These are phyloP conservation scores for Lemur catta DNA, from an alignment of 2,797 vertebrate genomes.

Conservation along the genomic window DNA sequence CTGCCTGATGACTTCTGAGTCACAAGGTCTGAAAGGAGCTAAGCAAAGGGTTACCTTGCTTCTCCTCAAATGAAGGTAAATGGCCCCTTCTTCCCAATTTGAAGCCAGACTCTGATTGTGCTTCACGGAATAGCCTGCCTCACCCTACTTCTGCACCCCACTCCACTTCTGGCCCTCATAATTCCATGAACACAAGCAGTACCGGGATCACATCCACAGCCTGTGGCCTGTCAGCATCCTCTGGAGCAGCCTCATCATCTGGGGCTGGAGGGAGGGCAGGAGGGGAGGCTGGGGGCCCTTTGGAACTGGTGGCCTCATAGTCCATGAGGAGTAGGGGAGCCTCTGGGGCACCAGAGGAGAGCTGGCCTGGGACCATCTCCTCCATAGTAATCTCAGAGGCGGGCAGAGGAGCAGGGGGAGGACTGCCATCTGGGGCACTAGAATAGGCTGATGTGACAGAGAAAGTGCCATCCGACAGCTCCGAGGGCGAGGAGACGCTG, in stretches of 20 bases:
- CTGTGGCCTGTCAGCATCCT: constrained; percentile 86
- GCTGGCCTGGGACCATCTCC: constrained; percentile 64
- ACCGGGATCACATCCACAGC: constrained; percentile 88
- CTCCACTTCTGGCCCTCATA: background rate
- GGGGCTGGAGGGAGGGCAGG: constrained; percentile 77
- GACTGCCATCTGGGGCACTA: constrained; percentile 87
- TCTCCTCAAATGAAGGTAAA: background rate
- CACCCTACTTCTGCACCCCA: background rate
- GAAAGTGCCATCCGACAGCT: constrained; percentile 85
- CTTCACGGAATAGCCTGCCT: background rate
- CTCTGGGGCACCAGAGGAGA: constrained; percentile 43
- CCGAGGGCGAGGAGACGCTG: constrained; percentile 88
- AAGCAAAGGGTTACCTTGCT: background rate
- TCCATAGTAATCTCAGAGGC: constrained; percentile 79
- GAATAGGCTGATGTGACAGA: constrained; percentile 92
- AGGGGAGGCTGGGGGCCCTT: constrained; percentile 25
- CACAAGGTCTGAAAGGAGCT: background rate
- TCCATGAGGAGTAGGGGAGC: constrained; percentile 85
- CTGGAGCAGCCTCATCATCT: constrained; percentile 84
- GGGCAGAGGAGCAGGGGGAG: constrained; percentile 78
- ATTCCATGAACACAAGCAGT: background rate
- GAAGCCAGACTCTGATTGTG: background rate
- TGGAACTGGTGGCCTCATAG: constrained; percentile 77
- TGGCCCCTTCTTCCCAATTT: background rate
- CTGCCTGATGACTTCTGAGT: background rate